Percentiles rank a stretch among this genome's conserved stretches.
Conservation (phyloP, 2,113 vertebrate genomes). For the Motacilla alba region DNA sequence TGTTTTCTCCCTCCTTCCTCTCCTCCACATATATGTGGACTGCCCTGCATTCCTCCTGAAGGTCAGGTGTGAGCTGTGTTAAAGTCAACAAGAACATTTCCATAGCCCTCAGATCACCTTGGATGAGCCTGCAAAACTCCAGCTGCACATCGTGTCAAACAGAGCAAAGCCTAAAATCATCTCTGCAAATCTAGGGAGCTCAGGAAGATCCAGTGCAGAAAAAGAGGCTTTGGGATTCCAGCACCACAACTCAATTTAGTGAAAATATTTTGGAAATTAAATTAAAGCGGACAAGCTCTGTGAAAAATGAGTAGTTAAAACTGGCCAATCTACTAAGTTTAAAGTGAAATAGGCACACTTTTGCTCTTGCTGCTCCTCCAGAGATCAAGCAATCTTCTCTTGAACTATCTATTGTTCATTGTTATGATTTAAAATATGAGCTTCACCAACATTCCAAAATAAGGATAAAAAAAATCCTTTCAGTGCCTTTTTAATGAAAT, state of each 20-base stretch:
- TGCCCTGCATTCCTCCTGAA: not conserved
- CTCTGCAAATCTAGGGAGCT: not conserved
- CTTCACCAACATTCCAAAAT: not conserved
- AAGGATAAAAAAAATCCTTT: not conserved
- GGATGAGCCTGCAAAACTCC: not conserved
- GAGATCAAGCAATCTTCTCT: not conserved
- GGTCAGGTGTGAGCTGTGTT: not conserved
- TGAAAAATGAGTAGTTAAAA: not conserved
- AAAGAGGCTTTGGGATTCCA: not conserved
- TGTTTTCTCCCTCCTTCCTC: not conserved
- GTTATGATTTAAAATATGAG: not conserved
- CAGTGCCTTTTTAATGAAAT: not conserved
- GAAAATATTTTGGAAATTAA: conserved; percentile 12
- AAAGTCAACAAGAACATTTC: not conserved
- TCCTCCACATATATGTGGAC: not conserved
- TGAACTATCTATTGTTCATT: not conserved
- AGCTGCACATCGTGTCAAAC: not conserved
- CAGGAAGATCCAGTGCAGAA: not conserved
- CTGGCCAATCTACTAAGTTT: not conserved
- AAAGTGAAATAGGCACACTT: not conserved
- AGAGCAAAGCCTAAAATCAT: not conserved
- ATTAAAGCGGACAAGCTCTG: not conserved
- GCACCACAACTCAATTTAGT: not conserved
- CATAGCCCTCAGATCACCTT: not conserved
- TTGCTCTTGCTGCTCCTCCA: not conserved